These are phyloP conservation scores for Chaetops frenatus DNA, from an alignment of 2,113 vertebrate genomes.

Conservation along the genomic window DNA sequence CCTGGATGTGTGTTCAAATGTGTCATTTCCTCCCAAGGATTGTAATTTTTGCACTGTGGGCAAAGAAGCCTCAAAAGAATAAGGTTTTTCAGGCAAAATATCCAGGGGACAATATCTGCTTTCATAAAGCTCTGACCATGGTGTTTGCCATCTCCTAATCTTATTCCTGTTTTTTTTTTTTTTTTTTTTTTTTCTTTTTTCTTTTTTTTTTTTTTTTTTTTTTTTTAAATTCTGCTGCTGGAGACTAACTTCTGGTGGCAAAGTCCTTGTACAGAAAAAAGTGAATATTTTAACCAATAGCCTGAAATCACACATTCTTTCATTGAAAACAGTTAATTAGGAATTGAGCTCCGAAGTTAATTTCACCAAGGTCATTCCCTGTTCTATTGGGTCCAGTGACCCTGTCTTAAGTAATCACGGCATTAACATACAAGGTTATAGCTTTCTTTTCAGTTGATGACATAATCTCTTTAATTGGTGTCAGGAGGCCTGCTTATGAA, in stretches of 20 bases:
- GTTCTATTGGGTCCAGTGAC: slow-evolving; percentile 79
- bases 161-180: background rate
- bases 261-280: slow-evolving; percentile 61
- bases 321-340: slow-evolving; percentile 84
- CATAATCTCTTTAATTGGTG: slow-evolving; percentile 99
- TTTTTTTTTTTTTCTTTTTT: background rate
- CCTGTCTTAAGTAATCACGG: slow-evolving; percentile 86
- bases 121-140: slow-evolving; percentile 8
- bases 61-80: background rate
- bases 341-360: slow-evolving; percentile 80
- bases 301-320: slow-evolving; percentile 75
- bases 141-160: slow-evolving; percentile 23
- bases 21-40: background rate
- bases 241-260: slow-evolving; percentile 50
- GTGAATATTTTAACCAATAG: slow-evolving; percentile 60
- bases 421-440: slow-evolving; percentile 76
- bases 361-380: slow-evolving; percentile 81
- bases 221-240: background rate
- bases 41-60: background rate
- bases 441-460: slow-evolving; percentile 87
- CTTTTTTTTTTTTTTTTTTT: background rate
- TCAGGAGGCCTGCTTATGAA: slow-evolving; percentile 85
- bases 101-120: slow-evolving; percentile 14
- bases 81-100: background rate
- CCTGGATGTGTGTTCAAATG: background rate